phyloP scores from a whole-genome alignment of 2,113 vertebrate species.

The Promerops cafer region DNA sequence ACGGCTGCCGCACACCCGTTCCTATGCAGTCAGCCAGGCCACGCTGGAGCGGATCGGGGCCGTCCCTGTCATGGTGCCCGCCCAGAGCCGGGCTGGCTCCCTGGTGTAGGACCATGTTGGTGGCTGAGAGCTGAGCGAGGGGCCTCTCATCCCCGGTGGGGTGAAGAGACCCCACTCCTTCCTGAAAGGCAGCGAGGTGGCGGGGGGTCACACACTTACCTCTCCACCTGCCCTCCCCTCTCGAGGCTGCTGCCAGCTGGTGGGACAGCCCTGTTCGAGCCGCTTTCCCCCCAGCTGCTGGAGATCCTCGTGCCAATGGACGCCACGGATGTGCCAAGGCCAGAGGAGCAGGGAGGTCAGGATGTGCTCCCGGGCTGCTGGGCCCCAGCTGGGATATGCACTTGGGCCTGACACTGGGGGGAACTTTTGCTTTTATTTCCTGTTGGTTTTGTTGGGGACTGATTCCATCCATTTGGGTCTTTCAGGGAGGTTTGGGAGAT shows the following conservation, averaged over 20 bases:
- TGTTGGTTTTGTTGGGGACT: not conserved
- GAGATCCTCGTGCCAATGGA: constrained; percentile 10
- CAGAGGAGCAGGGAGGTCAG: not conserved
- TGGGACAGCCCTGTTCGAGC: not conserved
- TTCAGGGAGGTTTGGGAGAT: not conserved
- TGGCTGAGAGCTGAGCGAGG: not conserved
- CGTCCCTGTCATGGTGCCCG: constrained; percentile 94
- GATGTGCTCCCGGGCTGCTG: not conserved
- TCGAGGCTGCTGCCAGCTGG: not conserved
- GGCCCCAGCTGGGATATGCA: not conserved
- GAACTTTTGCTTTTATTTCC: constrained; percentile 3
- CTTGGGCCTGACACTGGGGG: constrained; percentile 12
- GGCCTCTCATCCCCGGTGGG: not conserved
- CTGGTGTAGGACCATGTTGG: constrained; percentile 74
- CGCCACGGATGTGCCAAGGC: constrained; percentile 60
- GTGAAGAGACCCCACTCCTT: constrained; percentile 12
- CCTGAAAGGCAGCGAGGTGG: not conserved
- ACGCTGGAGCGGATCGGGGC: constrained; percentile 92
- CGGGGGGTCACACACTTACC: not conserved
- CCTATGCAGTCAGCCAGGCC: constrained; percentile 90
- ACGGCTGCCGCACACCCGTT: constrained; percentile 79
- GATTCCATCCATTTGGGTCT: not conserved
- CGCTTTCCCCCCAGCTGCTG: not conserved
- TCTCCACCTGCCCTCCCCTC: not conserved
- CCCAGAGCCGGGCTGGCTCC: constrained; percentile 93